Evolutionary conservation across 2,797 vertebrate genomes (phyloP).

Genomic region (Falco naumanni): DNA sequence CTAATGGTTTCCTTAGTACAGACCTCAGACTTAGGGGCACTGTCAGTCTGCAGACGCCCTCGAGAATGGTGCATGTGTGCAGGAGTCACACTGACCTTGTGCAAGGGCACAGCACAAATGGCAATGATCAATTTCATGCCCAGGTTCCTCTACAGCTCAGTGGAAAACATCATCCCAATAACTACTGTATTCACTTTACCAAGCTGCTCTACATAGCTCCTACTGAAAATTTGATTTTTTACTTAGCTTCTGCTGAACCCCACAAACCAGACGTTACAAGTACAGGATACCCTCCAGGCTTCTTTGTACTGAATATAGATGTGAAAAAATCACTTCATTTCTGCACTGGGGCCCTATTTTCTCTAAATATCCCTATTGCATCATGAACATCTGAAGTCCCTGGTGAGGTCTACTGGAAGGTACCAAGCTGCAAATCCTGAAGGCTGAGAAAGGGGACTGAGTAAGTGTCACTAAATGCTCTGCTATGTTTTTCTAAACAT

Average conservation of each 20-base stretch:
- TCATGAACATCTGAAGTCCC: neutral
- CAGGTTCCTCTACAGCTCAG: neutral
- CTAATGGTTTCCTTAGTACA: neutral
- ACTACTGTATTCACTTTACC: neutral
- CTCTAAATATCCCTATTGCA: neutral
- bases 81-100: fast-evolving
- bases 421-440: neutral
- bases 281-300: fast-evolving
- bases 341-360: neutral
- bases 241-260: neutral
- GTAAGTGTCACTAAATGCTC: neutral
- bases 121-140: neutral
- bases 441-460: neutral
- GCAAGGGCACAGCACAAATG: neutral
- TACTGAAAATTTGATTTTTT: neutral
- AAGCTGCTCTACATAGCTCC: fast-evolving
- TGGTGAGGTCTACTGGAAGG: neutral
- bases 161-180: neutral
- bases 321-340: neutral
- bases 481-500: too few relatives aligned
- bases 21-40: fast-evolving
- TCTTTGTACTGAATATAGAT: neutral
- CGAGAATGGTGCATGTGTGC: neutral
- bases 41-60: neutral
- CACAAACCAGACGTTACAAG: neutral